Conservation (phyloP, 2,888 invertebrate genomes). For the Gisinianus flammeolus region DNA sequence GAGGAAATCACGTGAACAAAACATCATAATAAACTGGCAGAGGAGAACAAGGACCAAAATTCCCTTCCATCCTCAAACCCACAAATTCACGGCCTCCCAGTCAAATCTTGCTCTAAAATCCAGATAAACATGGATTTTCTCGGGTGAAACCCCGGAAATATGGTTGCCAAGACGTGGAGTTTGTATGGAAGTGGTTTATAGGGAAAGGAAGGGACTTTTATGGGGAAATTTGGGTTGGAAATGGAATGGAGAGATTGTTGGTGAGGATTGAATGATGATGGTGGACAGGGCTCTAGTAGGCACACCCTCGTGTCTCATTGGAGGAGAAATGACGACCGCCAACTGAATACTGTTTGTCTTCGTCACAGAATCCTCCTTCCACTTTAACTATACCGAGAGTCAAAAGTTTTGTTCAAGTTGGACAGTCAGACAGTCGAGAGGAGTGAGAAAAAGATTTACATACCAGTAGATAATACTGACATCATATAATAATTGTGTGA, state of each 20-base stretch:
- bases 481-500: not conserved
- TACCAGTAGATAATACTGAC: not conserved
- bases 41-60: not conserved
- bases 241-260: not conserved
- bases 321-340: not conserved
- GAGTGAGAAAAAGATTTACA: not conserved
- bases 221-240: not conserved
- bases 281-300: not conserved
- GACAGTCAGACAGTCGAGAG: constrained; percentile 7
- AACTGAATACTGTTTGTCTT: not conserved
- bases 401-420: not conserved
- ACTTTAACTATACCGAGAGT: not conserved
- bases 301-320: not conserved
- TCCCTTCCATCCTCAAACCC: not conserved
- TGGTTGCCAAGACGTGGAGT: not conserved
- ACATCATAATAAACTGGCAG: constrained; percentile 12
- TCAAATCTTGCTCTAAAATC: not conserved
- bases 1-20: constrained; percentile 76
- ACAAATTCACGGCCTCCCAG: not conserved
- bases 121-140: not conserved
- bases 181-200: not conserved
- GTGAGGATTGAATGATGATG: not conserved
- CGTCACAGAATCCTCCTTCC: not conserved
- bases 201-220: not conserved
- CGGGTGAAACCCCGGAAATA: not conserved